A percentile compares a stretch with the other conserved stretches of the same genome.
These are phyloP conservation scores for Proterorhinus semilunaris DNA, from an alignment of 2,113 vertebrate species.

Conservation along the genomic window DNA sequence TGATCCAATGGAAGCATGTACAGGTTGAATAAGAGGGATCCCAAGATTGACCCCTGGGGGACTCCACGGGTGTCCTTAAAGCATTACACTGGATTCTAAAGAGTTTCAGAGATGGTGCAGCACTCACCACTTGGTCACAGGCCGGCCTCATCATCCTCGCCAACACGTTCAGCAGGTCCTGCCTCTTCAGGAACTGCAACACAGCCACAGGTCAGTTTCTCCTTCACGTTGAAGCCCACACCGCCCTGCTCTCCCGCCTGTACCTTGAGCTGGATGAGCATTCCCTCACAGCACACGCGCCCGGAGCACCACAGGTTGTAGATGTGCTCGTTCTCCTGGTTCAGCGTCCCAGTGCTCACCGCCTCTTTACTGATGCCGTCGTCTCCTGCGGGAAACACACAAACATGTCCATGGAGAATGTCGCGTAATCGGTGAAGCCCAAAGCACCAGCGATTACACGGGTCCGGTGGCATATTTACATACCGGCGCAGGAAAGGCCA, in stretches of 20 bases:
- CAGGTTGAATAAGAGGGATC: no score
- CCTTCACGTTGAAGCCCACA: no score
- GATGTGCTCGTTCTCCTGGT: conserved; percentile 97
- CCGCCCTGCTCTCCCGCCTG: neutral
- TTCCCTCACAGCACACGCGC: conserved; percentile 96
- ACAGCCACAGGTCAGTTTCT: neutral
- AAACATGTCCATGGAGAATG: neutral
- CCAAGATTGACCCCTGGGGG: no score
- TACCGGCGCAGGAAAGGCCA: no score
- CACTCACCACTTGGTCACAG: conserved; percentile 94
- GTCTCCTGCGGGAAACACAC: conserved; percentile 77
- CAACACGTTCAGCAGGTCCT: conserved; percentile 94
- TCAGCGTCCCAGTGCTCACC: conserved; percentile 93
- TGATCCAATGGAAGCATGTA: no score
- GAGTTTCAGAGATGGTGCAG: neutral
- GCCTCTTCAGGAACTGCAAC: conserved; percentile 92
- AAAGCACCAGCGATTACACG: no score
- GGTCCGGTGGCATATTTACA: no score
- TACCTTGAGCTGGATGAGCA: conserved; percentile 92
- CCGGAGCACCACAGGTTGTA: conserved; percentile 99
- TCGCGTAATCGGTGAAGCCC: no score
- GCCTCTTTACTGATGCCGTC: conserved; percentile 96
- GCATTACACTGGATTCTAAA: no score
- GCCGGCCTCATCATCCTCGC: conserved; percentile 97
- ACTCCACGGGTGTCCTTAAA: no score